Percentiles rank a stretch among this genome's conserved stretches.
Evolutionary conservation across 2,113 vertebrate genomes (phyloP).

Genomic region (Lates calcarifer): DNA sequence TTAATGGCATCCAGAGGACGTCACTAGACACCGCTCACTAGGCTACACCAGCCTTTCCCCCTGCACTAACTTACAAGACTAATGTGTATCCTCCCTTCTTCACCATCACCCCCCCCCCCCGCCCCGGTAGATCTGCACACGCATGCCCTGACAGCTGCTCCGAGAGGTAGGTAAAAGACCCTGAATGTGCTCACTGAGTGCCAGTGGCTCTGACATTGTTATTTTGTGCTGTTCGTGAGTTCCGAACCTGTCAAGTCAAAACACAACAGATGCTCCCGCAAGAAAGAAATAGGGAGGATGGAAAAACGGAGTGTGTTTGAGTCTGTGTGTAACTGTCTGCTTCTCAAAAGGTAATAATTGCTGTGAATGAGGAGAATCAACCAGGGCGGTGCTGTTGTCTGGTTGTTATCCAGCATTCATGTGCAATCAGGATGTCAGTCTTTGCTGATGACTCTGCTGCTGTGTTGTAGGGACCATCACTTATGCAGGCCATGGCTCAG

Average conservation of each 20-base stretch:
- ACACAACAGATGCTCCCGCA: slow-evolving; percentile 22
- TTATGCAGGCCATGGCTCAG: slow-evolving; percentile 27
- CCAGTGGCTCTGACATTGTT: slow-evolving; percentile 48
- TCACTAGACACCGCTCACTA: slow-evolving; percentile 73
- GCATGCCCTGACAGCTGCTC: slow-evolving; percentile 3
- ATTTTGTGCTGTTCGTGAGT: slow-evolving; percentile 31
- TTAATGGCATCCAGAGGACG: slow-evolving; percentile 84
- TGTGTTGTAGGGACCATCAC: slow-evolving; percentile 44
- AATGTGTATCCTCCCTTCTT: slow-evolving; percentile 43
- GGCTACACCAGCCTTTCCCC: slow-evolving; percentile 41
- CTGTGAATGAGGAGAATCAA: slow-evolving; percentile 41
- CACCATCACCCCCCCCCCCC: slow-evolving; percentile 6
- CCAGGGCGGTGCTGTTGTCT: not conserved
- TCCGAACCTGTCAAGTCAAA: slow-evolving; percentile 46
- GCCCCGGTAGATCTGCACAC: slow-evolving; percentile 7
- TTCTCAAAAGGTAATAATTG: slow-evolving; percentile 39
- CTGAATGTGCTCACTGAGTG: slow-evolving; percentile 25
- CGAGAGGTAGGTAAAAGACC: slow-evolving; percentile 40
- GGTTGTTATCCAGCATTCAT: slow-evolving; percentile 62
- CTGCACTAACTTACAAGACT: slow-evolving; percentile 54
- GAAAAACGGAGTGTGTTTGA: not conserved
- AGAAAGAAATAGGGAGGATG: slow-evolving; percentile 22
- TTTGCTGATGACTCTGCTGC: slow-evolving; percentile 44
- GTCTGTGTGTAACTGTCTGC: not conserved
- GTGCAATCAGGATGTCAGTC: slow-evolving; percentile 74